Evolutionary conservation across 2,888 invertebrate genomes (phyloP), one percentile per base, ranked within the genome.

Genomic region (Omphaloscelis lunosa): DNA sequence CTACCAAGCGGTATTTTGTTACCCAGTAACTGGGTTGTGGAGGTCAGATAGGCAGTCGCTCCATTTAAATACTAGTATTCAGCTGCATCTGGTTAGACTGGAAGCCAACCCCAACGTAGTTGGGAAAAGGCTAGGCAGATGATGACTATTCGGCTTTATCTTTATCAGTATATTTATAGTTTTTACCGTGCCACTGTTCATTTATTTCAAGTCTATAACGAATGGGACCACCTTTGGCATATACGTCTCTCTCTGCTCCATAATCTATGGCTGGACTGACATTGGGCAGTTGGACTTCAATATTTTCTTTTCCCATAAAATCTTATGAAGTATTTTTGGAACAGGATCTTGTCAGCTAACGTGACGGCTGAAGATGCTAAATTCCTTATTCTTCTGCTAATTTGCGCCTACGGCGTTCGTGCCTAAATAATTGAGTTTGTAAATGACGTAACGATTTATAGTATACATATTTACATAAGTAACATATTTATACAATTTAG

Each of bases 371-470:
- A 39, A 61, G 65, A 23, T 66, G 65, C 23, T 59, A 78, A 80
- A 67, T 80, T 80, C 59, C 66, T 61, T 58, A 83, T 61, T 51
- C 15, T 61, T 66, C 39, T 56, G 23, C 34, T 56, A 80, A 80
- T 78, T 70, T 27, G 56, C 11, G 17, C 41, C 23, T 27, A n/a
- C 8, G 27, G 83, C 48, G 9, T 56, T 68, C n/a, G 20, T 17
- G n/a, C 8, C 20, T 63, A 0, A 11, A 8, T 67, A 45, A 77
- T 48, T 65, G 45, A 48, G 11, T 71, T 51, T 20, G 20, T 48
- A 23, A 29, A 17, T 23, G 20, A 62, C 20, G 8, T 29, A 29
- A 45, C 3, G 12, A 61, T 66, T 29, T 11, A 20, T n/a, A 53
- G 5, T 15, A 59, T 34, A 29, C 20, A 58, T 53, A 45, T 73